Conservation (phyloP, 23 tunicate genomes). For the Ascidia mentula region DNA sequence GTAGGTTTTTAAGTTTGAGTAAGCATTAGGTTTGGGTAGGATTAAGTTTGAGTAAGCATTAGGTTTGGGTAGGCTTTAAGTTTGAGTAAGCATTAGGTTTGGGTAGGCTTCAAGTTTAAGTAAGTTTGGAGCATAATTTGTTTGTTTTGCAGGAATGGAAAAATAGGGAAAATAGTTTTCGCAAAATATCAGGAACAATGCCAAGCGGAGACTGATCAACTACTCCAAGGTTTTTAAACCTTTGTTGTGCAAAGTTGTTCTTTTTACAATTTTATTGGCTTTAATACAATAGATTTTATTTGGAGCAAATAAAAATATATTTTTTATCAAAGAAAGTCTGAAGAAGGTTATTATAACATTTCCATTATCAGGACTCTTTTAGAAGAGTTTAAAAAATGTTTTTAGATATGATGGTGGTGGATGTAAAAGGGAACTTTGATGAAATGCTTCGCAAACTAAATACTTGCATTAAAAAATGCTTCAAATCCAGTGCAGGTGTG, state of each 20-base stretch:
- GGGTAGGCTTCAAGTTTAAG: not conserved
- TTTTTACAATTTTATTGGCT: not conserved
- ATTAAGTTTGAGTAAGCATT: constrained; percentile 2
- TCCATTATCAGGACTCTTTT: too few species aligned
- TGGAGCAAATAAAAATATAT: too few species aligned
- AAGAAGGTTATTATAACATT: too few species aligned
- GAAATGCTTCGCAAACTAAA: not conserved
- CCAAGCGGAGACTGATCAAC: constrained; percentile 10
- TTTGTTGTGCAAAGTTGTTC: not conserved
- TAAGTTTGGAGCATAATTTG: not conserved
- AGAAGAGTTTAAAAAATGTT: too few species aligned
- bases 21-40: not conserved
- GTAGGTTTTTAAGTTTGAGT: constrained; percentile 2
- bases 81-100: constrained; percentile 8
- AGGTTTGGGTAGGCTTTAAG: not conserved
- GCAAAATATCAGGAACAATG: constrained; percentile 16
- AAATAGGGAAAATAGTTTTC: constrained; percentile 21
- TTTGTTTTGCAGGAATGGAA: constrained; percentile 11
- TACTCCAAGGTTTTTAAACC: constrained; percentile 21
- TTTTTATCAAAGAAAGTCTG: too few species aligned
- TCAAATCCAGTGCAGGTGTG: too few species aligned
- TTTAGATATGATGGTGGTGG: not conserved
- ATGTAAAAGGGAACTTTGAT: not conserved
- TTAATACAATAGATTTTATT: too few species aligned
- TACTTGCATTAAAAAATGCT: not conserved